These are phyloP conservation scores for Ammodytes dubius DNA, from an alignment of 2,113 vertebrate species.

Conservation along the genomic window DNA sequence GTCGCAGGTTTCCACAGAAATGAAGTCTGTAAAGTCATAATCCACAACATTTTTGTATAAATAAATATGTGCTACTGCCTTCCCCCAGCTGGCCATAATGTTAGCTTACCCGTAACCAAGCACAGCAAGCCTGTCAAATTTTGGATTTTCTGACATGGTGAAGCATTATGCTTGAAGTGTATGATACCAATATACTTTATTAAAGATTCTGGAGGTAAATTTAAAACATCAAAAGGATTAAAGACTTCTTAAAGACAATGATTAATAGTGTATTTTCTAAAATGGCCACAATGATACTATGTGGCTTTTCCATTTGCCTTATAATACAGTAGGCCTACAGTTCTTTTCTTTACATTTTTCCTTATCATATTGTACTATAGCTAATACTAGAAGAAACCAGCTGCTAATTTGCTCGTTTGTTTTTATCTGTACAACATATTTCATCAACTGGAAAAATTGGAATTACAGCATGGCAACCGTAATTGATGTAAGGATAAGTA, in stretches of 20 bases:
- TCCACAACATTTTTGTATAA: constrained; percentile 11
- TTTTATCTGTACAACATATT: not conserved
- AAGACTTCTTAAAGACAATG: not conserved
- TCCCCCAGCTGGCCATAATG: not conserved
- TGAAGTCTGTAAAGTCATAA: constrained; percentile 46
- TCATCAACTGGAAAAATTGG: not conserved
- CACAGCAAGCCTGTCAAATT: not conserved
- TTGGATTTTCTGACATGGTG: not conserved
- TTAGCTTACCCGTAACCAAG: constrained; percentile 5
- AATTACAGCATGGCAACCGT: too few relatives aligned
- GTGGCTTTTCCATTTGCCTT: not conserved
- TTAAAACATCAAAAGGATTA: not conserved
- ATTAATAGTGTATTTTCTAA: not conserved
- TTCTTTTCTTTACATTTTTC: not conserved
- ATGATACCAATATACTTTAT: not conserved
- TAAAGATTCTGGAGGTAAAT: constrained; percentile 1
- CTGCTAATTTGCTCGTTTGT: not conserved
- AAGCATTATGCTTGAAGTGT: not conserved
- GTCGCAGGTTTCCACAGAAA: constrained; percentile 38
- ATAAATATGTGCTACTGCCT: constrained; percentile 7
- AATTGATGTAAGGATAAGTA: not conserved
- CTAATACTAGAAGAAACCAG: not conserved
- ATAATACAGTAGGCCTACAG: not conserved
- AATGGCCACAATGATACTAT: too few relatives aligned
- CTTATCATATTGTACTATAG: not conserved